phyloP scores from a whole-genome alignment of 2,888 invertebrate species.

The Beris morrisii region DNA sequence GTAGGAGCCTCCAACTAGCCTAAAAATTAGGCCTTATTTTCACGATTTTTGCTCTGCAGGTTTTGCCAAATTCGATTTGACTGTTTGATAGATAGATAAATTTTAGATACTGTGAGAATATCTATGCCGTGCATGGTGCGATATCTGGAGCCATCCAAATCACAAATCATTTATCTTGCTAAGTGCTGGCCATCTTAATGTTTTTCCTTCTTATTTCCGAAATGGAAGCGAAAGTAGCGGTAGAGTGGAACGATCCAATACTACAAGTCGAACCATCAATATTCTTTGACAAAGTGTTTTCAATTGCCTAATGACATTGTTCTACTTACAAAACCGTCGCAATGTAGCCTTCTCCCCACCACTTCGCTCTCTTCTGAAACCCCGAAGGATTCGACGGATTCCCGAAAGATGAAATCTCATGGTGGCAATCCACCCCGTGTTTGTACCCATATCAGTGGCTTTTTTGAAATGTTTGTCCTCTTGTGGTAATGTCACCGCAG shows the following conservation, averaged over 20 bases:
- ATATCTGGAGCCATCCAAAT: slow-evolving; percentile 19
- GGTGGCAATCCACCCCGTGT: slow-evolving; percentile 21
- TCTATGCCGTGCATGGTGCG: too few relatives aligned
- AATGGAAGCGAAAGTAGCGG: slow-evolving; percentile 13
- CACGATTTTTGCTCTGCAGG: too few relatives aligned
- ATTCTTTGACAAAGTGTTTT: slow-evolving; percentile 39
- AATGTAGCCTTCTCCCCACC: background rate
- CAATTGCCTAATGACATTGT: slow-evolving; percentile 40
- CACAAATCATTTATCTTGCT: slow-evolving; percentile 38
- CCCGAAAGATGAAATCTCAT: slow-evolving; percentile 8
- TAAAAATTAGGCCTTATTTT: too few relatives aligned
- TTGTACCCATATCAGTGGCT: slow-evolving; percentile 25
- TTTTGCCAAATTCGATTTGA: too few relatives aligned
- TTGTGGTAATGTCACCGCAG: slow-evolving; percentile 7
- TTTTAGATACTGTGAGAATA: too few relatives aligned
- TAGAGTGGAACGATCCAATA: slow-evolving; percentile 8
- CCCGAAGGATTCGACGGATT: slow-evolving; percentile 8
- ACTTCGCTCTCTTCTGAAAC: background rate
- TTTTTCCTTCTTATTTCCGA: slow-evolving; percentile 18
- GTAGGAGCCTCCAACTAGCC: too few relatives aligned
- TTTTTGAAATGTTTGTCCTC: slow-evolving; percentile 31
- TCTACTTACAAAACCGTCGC: slow-evolving; percentile 14
- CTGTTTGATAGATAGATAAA: too few relatives aligned
- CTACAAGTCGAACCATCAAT: slow-evolving; percentile 37
- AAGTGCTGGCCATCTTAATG: slow-evolving; percentile 26